Base-by-base conservation (phyloP, 1,140 invertebrate genomes). In the Hyposmocoma kahamanoa region DNA sequence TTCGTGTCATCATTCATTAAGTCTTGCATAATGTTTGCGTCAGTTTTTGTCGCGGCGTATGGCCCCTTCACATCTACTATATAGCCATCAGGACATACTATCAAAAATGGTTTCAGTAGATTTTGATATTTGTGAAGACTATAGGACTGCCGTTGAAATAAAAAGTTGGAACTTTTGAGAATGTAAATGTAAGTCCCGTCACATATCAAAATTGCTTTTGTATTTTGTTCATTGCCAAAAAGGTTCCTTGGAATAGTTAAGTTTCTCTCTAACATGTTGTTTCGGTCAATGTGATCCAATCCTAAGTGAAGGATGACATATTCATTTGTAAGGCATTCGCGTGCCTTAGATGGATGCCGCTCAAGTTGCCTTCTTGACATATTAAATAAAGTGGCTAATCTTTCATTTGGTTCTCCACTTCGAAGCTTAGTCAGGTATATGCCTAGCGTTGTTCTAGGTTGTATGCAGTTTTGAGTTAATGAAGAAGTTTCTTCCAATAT, bases 331-430 rank as follows among this genome's bases (percentile, higher is more conserved):
- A 55, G 44, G 20, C 47, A 50, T 42, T 50, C 30, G 11, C 53
- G 43, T 19, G 53, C 36, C 22, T 38, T 22, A n/a, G 13, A 13
- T 22, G 26, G 18, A 22, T 50, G 38, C 32, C 34, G 4, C 28
- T 47, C 53, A 17, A 55, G 30, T 9, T 21, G 18, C 42, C 42
- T 46, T 20, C 53, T 32, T 8, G 53, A 54, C 32, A 49, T 49
- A 9, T 49, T 44, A 24, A 54, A 54, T 30, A 39, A 22, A 1
- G 46, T 45, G n/a, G 53, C 53, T 21, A 54, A 34, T 9, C 52
- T 24, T 28, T 45, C 46, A 34, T 54, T 44, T 0, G 46, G 18
- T 41, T 50, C 42, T 24, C 53, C 39, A 20, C 38, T 47, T 36
- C 43, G 42, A 28, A 42, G 9, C 39, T 54, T 44, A 11, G 18